phyloP scores from a whole-genome alignment of 2,888 invertebrate genomes.

The Urechis unicinctus region DNA sequence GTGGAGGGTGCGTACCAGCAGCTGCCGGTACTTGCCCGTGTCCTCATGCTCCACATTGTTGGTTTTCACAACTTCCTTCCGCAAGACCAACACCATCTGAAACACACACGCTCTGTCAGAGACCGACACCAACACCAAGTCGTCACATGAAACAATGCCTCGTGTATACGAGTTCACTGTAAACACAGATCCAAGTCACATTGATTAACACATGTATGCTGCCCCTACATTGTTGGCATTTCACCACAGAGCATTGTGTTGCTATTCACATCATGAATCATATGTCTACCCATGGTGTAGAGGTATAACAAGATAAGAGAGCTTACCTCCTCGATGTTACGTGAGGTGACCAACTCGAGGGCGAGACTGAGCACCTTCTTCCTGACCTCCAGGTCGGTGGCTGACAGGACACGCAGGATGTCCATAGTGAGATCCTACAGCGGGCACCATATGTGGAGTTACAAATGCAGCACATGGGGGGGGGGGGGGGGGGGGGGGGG shows the following conservation, averaged over 20 bases:
- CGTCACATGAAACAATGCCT: too few species aligned
- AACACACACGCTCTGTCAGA: neutral
- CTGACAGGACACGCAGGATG: constrained; percentile 83
- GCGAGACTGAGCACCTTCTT: constrained; percentile 76
- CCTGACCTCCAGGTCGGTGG: constrained; percentile 90
- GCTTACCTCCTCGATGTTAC: constrained; percentile 83
- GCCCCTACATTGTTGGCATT: too few species aligned
- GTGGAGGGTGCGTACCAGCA: constrained; percentile 90
- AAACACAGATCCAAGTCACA: too few species aligned
- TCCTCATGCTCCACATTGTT: constrained; percentile 84
- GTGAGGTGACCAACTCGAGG: constrained; percentile 81
- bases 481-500: neutral
- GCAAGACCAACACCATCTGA: constrained; percentile 78
- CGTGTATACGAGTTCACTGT: too few species aligned
- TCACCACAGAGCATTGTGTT: too few species aligned
- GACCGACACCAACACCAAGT: neutral
- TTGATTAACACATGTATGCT: too few species aligned
- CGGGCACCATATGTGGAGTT: too few species aligned
- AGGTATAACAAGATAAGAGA: too few species aligned
- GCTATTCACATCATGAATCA: too few species aligned
- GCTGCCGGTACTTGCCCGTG: constrained; percentile 88
- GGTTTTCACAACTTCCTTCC: constrained; percentile 88
- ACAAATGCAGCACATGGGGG: neutral
- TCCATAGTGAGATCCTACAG: constrained; percentile 93
- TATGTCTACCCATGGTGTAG: too few species aligned